These are phyloP conservation scores for Apteryx mantelli DNA, from an alignment of 2,113 vertebrate genomes.

Conservation along the genomic window DNA sequence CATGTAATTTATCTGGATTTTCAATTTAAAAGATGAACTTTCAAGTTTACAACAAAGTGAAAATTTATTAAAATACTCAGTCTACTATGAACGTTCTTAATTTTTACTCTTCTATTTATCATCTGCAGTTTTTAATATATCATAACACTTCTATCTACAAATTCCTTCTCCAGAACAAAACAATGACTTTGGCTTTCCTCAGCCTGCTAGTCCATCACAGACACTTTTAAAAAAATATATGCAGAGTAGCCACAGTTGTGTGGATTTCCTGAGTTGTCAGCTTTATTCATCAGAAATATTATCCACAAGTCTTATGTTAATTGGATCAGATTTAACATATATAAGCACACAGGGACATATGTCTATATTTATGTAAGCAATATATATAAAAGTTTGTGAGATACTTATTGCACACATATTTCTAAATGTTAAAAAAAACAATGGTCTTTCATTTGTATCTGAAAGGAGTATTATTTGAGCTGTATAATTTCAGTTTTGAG, in stretches of 20 bases:
- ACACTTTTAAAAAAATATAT: not conserved
- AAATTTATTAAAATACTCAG: not conserved
- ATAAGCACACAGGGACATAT: not conserved
- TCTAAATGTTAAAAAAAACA: not conserved
- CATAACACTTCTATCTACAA: not conserved
- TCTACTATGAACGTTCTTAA: accelerated
- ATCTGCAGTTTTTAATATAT: not conserved
- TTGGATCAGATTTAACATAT: not conserved
- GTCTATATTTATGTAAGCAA: not conserved
- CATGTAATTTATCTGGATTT: not conserved
- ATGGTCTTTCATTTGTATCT: not conserved
- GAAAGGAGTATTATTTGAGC: not conserved
- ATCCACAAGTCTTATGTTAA: not conserved
- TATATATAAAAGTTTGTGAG: not conserved
- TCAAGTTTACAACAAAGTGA: not conserved
- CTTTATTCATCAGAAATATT: not conserved
- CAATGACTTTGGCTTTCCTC: not conserved
- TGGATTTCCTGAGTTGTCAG: not conserved
- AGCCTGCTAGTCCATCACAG: not conserved
- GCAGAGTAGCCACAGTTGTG: not conserved
- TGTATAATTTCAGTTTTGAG: not conserved
- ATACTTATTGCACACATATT: not conserved
- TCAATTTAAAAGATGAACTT: not conserved
- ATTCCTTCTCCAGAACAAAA: not conserved
- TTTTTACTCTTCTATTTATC: not conserved